These are phyloP conservation scores for Hermodice carunculata DNA, from an alignment of 2,888 invertebrate genomes.

Conservation along the genomic window DNA sequence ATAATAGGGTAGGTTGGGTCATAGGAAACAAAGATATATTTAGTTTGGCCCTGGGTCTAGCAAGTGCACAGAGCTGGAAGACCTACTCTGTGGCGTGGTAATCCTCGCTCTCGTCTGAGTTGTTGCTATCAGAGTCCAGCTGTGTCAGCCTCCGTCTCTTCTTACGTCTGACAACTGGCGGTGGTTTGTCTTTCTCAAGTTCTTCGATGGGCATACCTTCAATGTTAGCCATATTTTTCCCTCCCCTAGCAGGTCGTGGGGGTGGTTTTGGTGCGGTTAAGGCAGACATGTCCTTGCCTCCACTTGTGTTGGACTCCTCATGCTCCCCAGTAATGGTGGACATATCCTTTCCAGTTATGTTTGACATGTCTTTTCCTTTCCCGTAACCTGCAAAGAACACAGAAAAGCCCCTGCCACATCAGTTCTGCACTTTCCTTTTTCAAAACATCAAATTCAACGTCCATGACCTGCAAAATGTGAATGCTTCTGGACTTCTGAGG, in stretches of 20 bases:
- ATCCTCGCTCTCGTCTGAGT: slow-evolving; percentile 82
- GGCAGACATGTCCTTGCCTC: too few relatives aligned
- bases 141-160: slow-evolving; percentile 29
- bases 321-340: not conserved
- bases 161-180: slow-evolving; percentile 10
- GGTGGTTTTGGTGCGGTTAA: too few relatives aligned
- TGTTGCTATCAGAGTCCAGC: slow-evolving; percentile 79
- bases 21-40: too few relatives aligned
- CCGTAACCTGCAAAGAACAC: slow-evolving; percentile 83
- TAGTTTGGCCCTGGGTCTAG: too few relatives aligned
- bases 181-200: not conserved
- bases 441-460: too few relatives aligned
- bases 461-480: too few relatives aligned
- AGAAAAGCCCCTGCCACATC: too few relatives aligned
- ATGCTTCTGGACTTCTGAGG: too few relatives aligned
- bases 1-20: too few relatives aligned
- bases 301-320: too few relatives aligned
- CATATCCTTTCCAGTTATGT: slow-evolving; percentile 72
- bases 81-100: slow-evolving; percentile 84
- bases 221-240: slow-evolving; percentile 94
- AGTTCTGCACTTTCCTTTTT: too few relatives aligned
- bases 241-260: slow-evolving; percentile 70
- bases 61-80: too few relatives aligned
- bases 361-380: slow-evolving; percentile 91
- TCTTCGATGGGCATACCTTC: slow-evolving; percentile 3